These are phyloP conservation scores for Drosophila glabriapex DNA, from an alignment of 2,888 invertebrate genomes.

Conservation along the genomic window DNA sequence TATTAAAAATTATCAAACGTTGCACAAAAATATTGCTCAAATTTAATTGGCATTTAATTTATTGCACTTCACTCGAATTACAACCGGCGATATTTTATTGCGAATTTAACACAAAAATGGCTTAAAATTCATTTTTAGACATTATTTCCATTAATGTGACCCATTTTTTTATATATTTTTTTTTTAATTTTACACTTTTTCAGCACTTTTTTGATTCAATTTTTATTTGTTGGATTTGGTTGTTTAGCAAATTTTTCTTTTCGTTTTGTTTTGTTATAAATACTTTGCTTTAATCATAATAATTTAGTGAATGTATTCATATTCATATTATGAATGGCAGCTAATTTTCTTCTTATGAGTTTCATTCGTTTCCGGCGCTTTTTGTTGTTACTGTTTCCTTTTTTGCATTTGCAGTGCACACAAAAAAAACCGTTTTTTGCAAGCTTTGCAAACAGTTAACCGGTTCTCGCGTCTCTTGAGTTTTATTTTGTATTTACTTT, in stretches of 20 bases:
- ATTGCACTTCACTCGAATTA: conserved; percentile 46
- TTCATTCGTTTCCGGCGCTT: conserved; percentile 51
- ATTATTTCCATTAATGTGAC: conserved; percentile 24
- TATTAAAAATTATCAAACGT: conserved; percentile 5
- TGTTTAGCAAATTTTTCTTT: neutral
- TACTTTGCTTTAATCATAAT: conserved; percentile 16
- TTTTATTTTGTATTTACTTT: conserved; percentile 27
- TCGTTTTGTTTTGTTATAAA: neutral
- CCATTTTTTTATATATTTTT: conserved; percentile 21
- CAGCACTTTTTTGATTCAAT: conserved; percentile 39
- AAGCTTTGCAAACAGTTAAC: conserved; percentile 67
- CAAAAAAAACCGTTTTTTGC: conserved; percentile 39
- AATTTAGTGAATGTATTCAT: conserved; percentile 14
- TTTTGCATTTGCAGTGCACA: conserved; percentile 53
- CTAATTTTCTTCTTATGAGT: conserved; percentile 41
- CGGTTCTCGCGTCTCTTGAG: conserved; percentile 62
- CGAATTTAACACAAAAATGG: conserved; percentile 12
- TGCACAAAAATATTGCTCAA: conserved; percentile 18
- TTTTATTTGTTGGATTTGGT: neutral
- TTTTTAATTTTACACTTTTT: conserved; percentile 21
- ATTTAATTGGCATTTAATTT: conserved; percentile 4
- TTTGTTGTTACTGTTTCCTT: conserved; percentile 27
- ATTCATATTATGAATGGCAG: conserved; percentile 48
- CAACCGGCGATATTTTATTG: conserved; percentile 20
- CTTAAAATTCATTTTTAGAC: neutral